Conservation (phyloP, 2,797 vertebrate species). For the Streptopelia turtur region DNA sequence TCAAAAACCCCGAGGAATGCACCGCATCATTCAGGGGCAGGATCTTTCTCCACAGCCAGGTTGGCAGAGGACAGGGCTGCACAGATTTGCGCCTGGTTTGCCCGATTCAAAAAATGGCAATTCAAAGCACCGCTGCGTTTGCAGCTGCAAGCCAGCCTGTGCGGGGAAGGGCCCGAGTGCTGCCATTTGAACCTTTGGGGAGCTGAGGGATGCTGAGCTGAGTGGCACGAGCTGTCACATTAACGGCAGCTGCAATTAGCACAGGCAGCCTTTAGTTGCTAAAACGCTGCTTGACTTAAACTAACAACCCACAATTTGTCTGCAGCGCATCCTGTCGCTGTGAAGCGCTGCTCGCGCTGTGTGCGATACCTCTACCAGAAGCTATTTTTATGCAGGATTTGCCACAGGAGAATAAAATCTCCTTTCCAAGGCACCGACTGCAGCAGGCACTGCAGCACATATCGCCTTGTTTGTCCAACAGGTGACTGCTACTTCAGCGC, state of each 20-base stretch:
- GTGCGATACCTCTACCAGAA: not conserved
- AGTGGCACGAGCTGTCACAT: not conserved
- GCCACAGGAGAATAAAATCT: not conserved
- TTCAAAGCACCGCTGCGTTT: not conserved
- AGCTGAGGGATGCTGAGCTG: not conserved
- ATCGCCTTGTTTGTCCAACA: not conserved
- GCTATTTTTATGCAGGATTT: constrained; percentile 27
- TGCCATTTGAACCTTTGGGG: not conserved
- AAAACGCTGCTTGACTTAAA: not conserved
- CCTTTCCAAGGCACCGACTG: not conserved
- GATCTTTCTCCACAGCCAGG: rapidly evolving
- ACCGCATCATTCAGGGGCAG: not conserved
- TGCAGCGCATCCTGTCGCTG: not conserved
- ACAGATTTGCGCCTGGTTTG: not conserved
- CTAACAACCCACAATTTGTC: not conserved
- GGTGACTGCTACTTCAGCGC: not conserved
- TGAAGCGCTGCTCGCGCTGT: rapidly evolving
- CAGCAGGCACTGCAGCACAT: constrained; percentile 3
- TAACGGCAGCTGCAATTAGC: not conserved
- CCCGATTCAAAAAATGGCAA: not conserved
- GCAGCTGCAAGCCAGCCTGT: not conserved
- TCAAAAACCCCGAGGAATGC: not conserved
- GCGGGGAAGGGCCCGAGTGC: not conserved
- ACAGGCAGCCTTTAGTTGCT: not conserved
- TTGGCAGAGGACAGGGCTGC: not conserved